Evolutionary conservation across 2,797 vertebrate genomes (phyloP), one percentile per base, ranked within the genome.

Genomic region (Cryptoprocta ferox): DNA sequence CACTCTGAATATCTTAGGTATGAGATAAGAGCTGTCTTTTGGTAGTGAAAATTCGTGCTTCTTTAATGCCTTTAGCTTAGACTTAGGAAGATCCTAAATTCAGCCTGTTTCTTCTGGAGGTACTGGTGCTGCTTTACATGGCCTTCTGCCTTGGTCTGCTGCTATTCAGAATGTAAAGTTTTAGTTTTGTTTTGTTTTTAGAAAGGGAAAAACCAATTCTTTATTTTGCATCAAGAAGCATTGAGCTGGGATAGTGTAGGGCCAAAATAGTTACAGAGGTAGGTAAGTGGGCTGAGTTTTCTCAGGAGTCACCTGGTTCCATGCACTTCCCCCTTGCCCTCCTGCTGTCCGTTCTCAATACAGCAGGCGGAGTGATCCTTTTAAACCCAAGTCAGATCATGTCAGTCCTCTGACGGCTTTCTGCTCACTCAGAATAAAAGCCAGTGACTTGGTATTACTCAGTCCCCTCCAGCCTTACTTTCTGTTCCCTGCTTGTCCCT

Each of bases 31-130:
- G 8, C 28, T 73, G 1, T 91, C 5, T 93, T 93, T 93, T 81
- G 42, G 39, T 90, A 39, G 63, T 88, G 42, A 89, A 90, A 70
- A 82, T 97, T 89, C 18, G 83, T 79, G 32, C 39, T 84, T 76
- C 53, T 89, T 79, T 86, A 18, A 84, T 91, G 82, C 12, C 14
- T 92, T 71, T 95, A 88, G 12, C 32, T 93, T 82, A 59, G 68
- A 70, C 71, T 79, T 90, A 45, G 2, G 35, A 84, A 95, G 73
- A 45, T 37, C 68, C 13, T 87, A 0, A 56, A 56, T 75, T 70
- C 16, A 56, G 37, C 85, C 35, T 42, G 2, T 15, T 87, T 7
- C 19, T 56, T 39, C 24, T 71, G 11, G 37, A 37, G 35, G 39
- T 56, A 32, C 73, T 82, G 50, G 21, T 84, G 56, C 56, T 24